These are phyloP conservation scores for Odontophorus gujanensis DNA, from an alignment of 2,113 vertebrate species.

Conservation along the genomic window DNA sequence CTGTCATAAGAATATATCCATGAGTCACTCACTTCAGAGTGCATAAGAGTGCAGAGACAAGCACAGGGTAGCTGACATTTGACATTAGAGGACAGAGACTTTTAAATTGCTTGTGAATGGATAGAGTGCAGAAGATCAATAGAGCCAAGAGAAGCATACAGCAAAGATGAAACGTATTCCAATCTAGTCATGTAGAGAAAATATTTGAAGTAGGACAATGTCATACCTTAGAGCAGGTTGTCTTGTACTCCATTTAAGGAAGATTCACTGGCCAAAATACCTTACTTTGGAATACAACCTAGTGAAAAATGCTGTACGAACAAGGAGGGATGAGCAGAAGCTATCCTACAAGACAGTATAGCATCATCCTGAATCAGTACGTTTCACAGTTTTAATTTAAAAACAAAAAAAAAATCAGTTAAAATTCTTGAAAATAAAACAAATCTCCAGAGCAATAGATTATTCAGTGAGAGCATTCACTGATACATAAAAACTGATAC, in stretches of 20 bases:
- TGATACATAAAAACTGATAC: neutral
- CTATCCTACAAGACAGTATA: neutral
- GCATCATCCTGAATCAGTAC: neutral
- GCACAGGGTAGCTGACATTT: neutral
- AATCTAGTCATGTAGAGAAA: neutral
- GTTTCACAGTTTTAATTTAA: neutral
- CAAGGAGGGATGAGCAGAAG: neutral
- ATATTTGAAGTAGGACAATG: neutral
- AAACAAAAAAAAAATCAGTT: neutral
- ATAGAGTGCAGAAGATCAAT: neutral
- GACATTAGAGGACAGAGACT: neutral
- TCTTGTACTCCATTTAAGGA: neutral
- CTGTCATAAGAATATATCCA: neutral
- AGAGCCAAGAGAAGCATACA: neutral
- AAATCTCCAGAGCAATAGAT: neutral
- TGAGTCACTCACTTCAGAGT: conserved; percentile 9
- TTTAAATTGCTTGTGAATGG: neutral
- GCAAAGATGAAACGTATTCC: neutral
- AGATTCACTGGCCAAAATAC: neutral
- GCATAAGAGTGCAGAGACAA: neutral
- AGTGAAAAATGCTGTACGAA: neutral
- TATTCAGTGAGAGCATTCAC: neutral
- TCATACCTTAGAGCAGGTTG: neutral
- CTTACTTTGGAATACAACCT: neutral
- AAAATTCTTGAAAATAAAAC: neutral